phyloP scores from a whole-genome alignment of 2,113 vertebrate species.

The Mustela lutreola region DNA sequence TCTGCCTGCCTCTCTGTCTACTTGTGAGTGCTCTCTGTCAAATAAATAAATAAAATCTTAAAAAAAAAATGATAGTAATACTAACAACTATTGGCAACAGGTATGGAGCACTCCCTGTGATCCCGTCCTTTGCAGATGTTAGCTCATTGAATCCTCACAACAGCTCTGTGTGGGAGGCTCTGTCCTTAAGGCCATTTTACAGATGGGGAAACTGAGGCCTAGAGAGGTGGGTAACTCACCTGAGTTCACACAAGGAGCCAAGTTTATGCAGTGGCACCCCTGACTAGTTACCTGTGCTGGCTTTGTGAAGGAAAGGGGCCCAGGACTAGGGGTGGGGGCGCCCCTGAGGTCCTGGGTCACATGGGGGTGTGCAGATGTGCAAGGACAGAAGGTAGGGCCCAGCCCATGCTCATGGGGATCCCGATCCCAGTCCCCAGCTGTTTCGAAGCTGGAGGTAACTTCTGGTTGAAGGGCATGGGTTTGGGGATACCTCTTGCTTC shows the following conservation, averaged over 20 bases:
- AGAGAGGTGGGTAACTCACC: not conserved
- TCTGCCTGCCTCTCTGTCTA: no score
- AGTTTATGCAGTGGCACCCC: not conserved
- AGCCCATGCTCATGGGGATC: not conserved
- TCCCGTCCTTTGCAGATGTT: not conserved
- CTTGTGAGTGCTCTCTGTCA: no score
- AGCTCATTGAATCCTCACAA: not conserved
- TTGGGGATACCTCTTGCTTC: not conserved
- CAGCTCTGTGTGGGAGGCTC: not conserved
- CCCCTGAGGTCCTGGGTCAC: not conserved
- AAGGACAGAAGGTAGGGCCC: not conserved
- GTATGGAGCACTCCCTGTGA: not conserved
- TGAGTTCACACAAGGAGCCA: not conserved
- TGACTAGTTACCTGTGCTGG: not conserved
- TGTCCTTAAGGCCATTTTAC: not conserved
- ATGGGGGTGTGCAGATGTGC: not conserved
- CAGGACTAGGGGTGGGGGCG: not conserved
- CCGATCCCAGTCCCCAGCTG: not conserved
- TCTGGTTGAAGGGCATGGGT: not conserved
- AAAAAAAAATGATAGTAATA: not conserved
- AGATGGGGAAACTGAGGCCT: not conserved
- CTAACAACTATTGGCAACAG: not conserved
- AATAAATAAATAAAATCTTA: no score
- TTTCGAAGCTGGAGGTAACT: not conserved
- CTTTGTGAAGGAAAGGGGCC: not conserved